Percentiles rank a stretch among this genome's conserved stretches.
phyloP scores from a whole-genome alignment of 1,140 invertebrate genomes.

The Argopecten irradians region DNA sequence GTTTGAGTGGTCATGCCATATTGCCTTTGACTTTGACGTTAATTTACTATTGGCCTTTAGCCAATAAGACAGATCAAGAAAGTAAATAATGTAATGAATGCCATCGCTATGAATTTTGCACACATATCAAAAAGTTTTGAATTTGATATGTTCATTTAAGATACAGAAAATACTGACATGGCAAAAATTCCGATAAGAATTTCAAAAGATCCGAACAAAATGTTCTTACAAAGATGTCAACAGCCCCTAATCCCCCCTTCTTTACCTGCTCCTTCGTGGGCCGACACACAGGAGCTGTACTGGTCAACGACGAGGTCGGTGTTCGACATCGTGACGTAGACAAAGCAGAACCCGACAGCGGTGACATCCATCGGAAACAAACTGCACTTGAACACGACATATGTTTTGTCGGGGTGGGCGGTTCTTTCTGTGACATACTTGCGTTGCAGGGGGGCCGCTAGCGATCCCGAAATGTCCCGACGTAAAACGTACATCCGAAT shows the following conservation, averaged over 20 bases:
- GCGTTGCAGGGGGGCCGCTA: conserved; percentile 59
- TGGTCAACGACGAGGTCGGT: conserved; percentile 58
- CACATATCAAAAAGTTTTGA: too few relatives aligned
- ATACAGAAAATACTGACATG: too few relatives aligned
- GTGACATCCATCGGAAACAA: conserved; percentile 45
- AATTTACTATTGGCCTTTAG: too few relatives aligned
- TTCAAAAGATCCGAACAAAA: too few relatives aligned
- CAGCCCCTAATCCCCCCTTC: neutral
- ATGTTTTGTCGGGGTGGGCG: conserved; percentile 48
- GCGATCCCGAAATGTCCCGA: conserved; percentile 49
- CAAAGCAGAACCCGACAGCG: conserved; percentile 62
- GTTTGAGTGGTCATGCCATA: too few relatives aligned
- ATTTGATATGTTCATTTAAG: too few relatives aligned
- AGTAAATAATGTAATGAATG: too few relatives aligned
- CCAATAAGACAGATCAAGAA: too few relatives aligned
- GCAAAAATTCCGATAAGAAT: too few relatives aligned
- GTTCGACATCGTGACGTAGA: conserved; percentile 62
- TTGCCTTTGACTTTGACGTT: too few relatives aligned
- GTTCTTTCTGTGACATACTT: conserved; percentile 57
- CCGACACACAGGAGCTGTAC: conserved; percentile 55
- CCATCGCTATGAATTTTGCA: too few relatives aligned
- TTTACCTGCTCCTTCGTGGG: conserved; percentile 62
- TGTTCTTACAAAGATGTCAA: neutral
- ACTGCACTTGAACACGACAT: conserved; percentile 55
- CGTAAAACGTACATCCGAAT: conserved; percentile 59